phyloP scores from a whole-genome alignment of 2,797 vertebrate species.

The Tinamus major region DNA sequence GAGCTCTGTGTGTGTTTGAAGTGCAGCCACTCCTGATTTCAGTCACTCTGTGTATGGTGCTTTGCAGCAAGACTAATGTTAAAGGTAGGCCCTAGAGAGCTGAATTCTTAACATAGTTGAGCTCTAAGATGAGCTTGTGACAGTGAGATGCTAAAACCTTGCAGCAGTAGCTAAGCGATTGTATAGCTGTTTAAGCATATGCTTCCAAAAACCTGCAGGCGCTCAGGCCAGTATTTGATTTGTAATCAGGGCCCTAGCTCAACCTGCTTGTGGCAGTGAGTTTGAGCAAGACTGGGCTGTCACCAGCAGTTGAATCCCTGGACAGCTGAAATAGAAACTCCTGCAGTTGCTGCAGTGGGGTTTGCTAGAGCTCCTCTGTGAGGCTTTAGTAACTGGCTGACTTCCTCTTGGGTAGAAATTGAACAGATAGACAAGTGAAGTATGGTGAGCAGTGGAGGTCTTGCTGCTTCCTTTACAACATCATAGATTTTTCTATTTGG shows the following conservation, averaged over 20 bases:
- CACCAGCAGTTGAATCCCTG: not conserved
- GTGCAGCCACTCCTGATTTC: not conserved
- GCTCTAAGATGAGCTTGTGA: not conserved
- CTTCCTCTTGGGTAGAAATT: not conserved
- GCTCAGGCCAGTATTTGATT: not conserved
- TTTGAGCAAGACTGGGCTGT: not conserved
- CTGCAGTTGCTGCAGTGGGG: not conserved
- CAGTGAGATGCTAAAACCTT: not conserved
- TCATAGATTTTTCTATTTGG: not conserved
- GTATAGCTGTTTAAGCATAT: not conserved
- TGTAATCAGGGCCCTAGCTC: not conserved
- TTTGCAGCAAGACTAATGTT: not conserved
- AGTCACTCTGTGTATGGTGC: not conserved
- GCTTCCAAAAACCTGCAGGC: not conserved
- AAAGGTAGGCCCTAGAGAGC: not conserved
- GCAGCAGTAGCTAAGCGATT: not conserved
- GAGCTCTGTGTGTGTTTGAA: not conserved
- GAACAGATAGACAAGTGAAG: not conserved
- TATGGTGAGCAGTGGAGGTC: fast-evolving
- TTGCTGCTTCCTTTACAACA: not conserved
- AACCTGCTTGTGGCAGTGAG: not conserved
- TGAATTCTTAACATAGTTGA: not conserved
- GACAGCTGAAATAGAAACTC: not conserved
- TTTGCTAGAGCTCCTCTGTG: not conserved
- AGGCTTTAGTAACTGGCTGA: not conserved